These are phyloP conservation scores for Silurus meridionalis DNA, from an alignment of 2,113 vertebrate genomes.

Conservation along the genomic window DNA sequence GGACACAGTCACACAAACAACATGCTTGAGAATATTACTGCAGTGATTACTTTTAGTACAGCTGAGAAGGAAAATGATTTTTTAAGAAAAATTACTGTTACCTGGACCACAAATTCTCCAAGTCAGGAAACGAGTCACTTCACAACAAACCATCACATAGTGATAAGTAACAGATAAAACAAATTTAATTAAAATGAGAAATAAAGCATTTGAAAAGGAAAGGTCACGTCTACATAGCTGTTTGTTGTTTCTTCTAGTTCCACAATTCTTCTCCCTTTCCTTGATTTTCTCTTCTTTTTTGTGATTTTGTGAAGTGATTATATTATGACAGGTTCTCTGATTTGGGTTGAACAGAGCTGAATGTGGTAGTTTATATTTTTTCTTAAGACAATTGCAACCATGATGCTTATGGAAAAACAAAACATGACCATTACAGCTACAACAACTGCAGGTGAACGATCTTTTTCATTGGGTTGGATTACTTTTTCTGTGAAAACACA, in stretches of 20 bases:
- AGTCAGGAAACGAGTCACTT: neutral
- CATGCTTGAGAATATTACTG: neutral
- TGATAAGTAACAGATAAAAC: neutral
- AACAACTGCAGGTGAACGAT: neutral
- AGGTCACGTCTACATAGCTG: neutral
- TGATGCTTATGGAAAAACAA: neutral
- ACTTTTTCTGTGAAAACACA: neutral
- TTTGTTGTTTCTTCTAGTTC: neutral
- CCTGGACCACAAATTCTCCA: neutral
- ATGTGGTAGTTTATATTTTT: neutral
- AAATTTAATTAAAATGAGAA: neutral
- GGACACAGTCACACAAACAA: neutral
- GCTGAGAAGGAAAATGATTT: neutral
- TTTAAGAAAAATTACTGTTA: neutral
- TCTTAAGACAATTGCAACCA: neutral
- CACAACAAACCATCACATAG: neutral
- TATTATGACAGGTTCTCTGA: neutral
- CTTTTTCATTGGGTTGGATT: neutral
- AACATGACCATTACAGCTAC: neutral
- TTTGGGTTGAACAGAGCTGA: too few species aligned
- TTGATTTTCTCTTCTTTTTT: neutral
- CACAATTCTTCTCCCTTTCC: too few species aligned
- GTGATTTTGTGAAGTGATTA: neutral
- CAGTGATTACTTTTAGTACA: neutral
- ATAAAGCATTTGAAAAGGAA: neutral